Conservation (phyloP, 2,113 vertebrate genomes). For the Chionodraco myersi region DNA sequence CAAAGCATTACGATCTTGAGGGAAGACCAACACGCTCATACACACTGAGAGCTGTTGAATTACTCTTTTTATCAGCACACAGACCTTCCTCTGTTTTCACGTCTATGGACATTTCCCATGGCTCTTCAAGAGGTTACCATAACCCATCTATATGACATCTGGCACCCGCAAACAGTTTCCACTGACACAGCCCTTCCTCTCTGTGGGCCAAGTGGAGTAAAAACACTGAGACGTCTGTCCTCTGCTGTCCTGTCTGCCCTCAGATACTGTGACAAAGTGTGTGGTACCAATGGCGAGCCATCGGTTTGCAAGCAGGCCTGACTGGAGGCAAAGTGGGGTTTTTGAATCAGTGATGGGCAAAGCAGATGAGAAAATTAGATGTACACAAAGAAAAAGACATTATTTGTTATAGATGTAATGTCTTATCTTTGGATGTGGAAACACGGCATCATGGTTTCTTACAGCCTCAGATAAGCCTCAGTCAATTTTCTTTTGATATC, state of each 20-base stretch:
- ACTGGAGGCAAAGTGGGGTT: neutral
- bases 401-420: neutral
- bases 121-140: slow-evolving; percentile 70
- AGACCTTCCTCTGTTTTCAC: slow-evolving; percentile 56
- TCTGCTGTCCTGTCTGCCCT: neutral
- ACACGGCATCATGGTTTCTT: neutral
- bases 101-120: slow-evolving; percentile 66
- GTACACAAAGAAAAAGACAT: neutral
- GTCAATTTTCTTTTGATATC: neutral
- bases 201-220: slow-evolving; percentile 14
- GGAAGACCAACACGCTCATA: slow-evolving; percentile 29
- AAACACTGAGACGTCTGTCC: slow-evolving; percentile 50
- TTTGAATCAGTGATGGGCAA: neutral
- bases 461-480: neutral
- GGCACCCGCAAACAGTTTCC: slow-evolving; percentile 68
- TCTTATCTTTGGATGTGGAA: neutral
- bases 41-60: slow-evolving; percentile 8
- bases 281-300: slow-evolving; percentile 11
- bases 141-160: slow-evolving; percentile 70
- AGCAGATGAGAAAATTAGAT: neutral
- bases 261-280: slow-evolving; percentile 30
- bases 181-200: slow-evolving; percentile 49
- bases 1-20: slow-evolving; percentile 46
- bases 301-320: slow-evolving; percentile 10
- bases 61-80: slow-evolving; percentile 50